These are phyloP conservation scores for Dasypogon diadema DNA, from an alignment of 2,888 invertebrate genomes.

Conservation along the genomic window DNA sequence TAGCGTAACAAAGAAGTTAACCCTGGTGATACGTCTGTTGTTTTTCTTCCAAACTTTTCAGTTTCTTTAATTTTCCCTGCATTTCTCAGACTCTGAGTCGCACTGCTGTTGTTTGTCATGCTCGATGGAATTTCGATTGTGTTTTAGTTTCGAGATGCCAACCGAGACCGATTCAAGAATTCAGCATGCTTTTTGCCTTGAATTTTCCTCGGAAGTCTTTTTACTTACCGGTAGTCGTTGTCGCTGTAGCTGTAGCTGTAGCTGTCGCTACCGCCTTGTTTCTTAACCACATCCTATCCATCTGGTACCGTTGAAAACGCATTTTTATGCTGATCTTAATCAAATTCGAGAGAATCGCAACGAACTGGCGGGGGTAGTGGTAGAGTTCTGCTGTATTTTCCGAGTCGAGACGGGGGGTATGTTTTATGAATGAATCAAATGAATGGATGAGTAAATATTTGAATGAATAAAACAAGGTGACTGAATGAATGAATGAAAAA, in stretches of 20 bases:
- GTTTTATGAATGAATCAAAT: constrained; percentile 56
- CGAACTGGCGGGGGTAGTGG: constrained; percentile 33
- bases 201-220: constrained; percentile 4
- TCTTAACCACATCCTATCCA: neutral
- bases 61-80: constrained; percentile 51
- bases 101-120: constrained; percentile 43
- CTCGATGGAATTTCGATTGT: constrained; percentile 52
- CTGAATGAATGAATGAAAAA: constrained; percentile 51
- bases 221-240: too few relatives aligned
- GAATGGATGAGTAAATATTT: constrained; percentile 57
- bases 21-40: neutral
- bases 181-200: neutral
- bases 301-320: constrained; percentile 48
- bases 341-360: constrained; percentile 31
- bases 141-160: constrained; percentile 39
- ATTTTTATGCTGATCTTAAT: constrained; percentile 50
- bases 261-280: constrained; percentile 24
- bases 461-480: constrained; percentile 27
- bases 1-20: constrained; percentile 49
- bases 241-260: too few relatives aligned
- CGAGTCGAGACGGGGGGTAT: constrained; percentile 41
- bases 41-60: constrained; percentile 21
- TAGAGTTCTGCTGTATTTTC: too few relatives aligned
- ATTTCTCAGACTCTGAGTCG: constrained; percentile 9
- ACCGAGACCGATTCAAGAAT: constrained; percentile 27